Evolutionary conservation across 2,888 invertebrate genomes (phyloP).

Genomic region (Drosophila neutralis): DNA sequence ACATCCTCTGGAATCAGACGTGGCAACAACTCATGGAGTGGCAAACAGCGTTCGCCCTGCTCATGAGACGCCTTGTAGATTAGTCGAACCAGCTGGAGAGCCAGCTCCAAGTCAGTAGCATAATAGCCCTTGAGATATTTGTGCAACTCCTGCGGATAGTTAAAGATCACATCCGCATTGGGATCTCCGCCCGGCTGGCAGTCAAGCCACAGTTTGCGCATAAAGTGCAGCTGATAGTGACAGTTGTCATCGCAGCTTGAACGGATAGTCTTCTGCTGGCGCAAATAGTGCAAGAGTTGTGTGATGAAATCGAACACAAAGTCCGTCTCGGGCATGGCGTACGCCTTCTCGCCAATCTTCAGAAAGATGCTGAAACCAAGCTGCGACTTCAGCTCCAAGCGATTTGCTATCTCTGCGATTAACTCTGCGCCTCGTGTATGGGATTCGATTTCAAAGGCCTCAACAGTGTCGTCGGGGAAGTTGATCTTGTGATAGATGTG

Average conservation of each 20-base stretch:
- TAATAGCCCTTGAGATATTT: conserved; percentile 97
- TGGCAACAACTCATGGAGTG: conserved; percentile 86
- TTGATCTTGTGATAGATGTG: conserved; percentile 98
- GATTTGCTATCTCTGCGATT: conserved; percentile 91
- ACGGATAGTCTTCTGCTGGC: conserved; percentile 89
- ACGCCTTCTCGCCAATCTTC: conserved; percentile 93
- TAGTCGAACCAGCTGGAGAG: conserved; percentile 91
- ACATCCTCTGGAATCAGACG: conserved; percentile 93
- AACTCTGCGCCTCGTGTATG: conserved; percentile 94
- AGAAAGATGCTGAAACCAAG: conserved; percentile 97
- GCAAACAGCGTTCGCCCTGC: conserved; percentile 88
- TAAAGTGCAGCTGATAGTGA: conserved; percentile 97
- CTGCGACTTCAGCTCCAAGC: conserved; percentile 91
- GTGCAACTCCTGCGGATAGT: conserved; percentile 93
- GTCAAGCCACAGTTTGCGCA: conserved; percentile 98
- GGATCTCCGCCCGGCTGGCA: conserved; percentile 91
- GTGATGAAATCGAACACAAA: conserved; percentile 98
- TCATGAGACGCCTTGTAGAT: conserved; percentile 88
- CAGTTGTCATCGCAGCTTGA: conserved; percentile 85
- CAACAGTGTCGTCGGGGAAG: conserved; percentile 97
- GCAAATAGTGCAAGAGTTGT: conserved; percentile 96
- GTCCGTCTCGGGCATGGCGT: conserved; percentile 95
- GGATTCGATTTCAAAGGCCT: conserved; percentile 97
- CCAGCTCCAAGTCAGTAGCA: conserved; percentile 90
- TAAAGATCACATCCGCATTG: conserved; percentile 96